Conservation (phyloP, 2,113 vertebrate genomes). For the Hystrix cristata region DNA sequence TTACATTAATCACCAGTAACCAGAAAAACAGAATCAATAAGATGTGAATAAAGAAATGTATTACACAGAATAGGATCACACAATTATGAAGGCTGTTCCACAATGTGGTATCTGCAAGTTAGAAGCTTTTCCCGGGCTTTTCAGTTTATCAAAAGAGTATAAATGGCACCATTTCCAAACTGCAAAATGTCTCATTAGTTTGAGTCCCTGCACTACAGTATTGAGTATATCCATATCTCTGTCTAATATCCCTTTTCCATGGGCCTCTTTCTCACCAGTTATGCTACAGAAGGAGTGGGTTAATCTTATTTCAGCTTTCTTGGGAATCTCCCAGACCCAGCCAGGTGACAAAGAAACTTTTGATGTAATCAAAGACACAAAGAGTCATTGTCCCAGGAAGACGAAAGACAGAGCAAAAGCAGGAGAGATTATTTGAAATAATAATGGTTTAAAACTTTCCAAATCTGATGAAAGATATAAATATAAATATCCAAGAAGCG, state of each 20-base stretch:
- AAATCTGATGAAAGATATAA: not conserved
- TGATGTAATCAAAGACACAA: not conserved
- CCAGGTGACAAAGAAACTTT: not conserved
- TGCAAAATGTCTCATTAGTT: not conserved
- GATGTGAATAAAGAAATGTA: not conserved
- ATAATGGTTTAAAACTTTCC: not conserved
- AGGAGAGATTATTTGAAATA: not conserved
- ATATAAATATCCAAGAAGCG: not conserved
- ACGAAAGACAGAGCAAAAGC: not conserved
- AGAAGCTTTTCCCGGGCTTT: not conserved
- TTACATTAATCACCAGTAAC: not conserved
- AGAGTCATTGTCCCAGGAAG: not conserved
- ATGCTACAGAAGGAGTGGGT: not conserved
- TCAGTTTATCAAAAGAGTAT: not conserved
- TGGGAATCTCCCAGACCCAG: not conserved
- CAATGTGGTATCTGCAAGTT: not conserved
- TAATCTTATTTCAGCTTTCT: not conserved
- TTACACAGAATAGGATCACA: not conserved
- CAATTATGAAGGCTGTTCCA: not conserved
- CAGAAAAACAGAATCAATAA: not conserved
- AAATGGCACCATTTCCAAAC: not conserved
- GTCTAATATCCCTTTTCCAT: not conserved
- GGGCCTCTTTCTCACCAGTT: not conserved
- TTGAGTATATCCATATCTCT: not conserved
- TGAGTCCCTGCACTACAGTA: not conserved